These are phyloP conservation scores for Syngnathus rostellatus DNA, from an alignment of 2,797 vertebrate genomes.

Conservation along the genomic window DNA sequence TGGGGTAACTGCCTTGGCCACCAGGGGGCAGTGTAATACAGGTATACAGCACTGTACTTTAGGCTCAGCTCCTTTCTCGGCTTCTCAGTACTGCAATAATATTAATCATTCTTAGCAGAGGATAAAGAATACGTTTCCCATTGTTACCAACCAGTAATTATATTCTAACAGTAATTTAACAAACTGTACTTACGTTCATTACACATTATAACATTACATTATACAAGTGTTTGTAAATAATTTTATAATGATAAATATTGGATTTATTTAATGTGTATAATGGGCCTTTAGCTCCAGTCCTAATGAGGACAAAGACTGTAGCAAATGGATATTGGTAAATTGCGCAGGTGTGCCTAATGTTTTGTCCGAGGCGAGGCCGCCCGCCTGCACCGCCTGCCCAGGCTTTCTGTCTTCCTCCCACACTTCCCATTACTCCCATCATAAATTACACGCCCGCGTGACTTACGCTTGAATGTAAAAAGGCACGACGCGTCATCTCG, in stretches of 20 bases:
- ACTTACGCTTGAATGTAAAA: slow-evolving; percentile 75
- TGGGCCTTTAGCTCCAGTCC: not conserved
- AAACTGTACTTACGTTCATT: too few species aligned
- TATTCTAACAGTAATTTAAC: too few species aligned
- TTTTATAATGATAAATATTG: too few species aligned
- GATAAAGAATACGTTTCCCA: not conserved
- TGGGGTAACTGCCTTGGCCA: not conserved
- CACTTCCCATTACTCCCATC: slow-evolving; percentile 61
- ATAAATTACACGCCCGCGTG: slow-evolving; percentile 67
- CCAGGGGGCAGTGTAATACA: not conserved
- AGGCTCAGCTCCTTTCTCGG: not conserved
- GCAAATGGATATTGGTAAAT: not conserved
- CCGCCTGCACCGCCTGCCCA: slow-evolving; percentile 13
- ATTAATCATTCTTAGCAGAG: not conserved
- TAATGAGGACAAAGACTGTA: not conserved
- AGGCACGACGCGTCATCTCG: slow-evolving; percentile 75
- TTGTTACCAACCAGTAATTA: too few species aligned
- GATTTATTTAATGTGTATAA: too few species aligned
- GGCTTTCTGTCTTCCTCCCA: slow-evolving; percentile 36
- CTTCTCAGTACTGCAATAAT: not conserved
- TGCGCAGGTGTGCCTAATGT: not conserved
- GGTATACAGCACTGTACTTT: not conserved
- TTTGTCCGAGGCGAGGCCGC: slow-evolving; percentile 36
- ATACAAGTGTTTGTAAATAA: too few species aligned
- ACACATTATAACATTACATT: too few species aligned